Evolutionary conservation across 2,888 invertebrate genomes (phyloP).

Genomic region (Cheilosia vulpina): DNA sequence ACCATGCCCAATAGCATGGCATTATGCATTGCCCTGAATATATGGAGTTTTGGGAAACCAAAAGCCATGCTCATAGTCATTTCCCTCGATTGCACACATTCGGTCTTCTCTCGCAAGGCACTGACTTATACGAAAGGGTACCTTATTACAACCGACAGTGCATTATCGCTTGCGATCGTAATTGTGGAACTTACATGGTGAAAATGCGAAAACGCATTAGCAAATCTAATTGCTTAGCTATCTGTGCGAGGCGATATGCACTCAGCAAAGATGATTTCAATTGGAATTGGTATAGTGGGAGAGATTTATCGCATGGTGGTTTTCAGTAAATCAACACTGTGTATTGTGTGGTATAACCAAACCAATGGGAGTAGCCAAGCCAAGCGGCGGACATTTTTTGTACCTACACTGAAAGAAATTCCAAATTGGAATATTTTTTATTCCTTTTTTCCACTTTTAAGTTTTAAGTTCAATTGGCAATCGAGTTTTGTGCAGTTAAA

Average conservation of each 20-base stretch:
- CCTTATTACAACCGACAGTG: constrained; percentile 34
- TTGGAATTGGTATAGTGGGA: constrained; percentile 50
- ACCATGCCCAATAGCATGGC: background rate
- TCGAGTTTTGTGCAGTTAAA: too few relatives aligned
- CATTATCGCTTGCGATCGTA: constrained; percentile 61
- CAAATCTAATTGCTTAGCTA: constrained; percentile 63
- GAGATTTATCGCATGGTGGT: constrained; percentile 57
- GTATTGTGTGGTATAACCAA: background rate
- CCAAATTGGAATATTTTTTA: too few relatives aligned
- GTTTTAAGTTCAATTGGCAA: too few relatives aligned
- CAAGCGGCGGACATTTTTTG: background rate
- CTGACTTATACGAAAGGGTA: constrained; percentile 21
- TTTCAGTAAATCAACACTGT: constrained; percentile 64
- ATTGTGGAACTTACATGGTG: constrained; percentile 58
- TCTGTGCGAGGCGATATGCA: constrained; percentile 34
- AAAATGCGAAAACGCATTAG: constrained; percentile 54
- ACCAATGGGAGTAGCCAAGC: background rate
- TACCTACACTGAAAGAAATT: constrained; percentile 28
- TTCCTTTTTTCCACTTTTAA: too few relatives aligned
- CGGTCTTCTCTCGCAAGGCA: background rate
- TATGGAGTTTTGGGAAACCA: background rate
- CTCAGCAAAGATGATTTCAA: constrained; percentile 28
- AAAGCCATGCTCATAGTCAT: constrained; percentile 30
- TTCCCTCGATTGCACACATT: constrained; percentile 33
- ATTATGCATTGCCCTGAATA: constrained; percentile 15